A percentile compares a stretch with the other conserved stretches of the same genome.
These are phyloP conservation scores for Cotesia typhae DNA, from an alignment of 1,140 invertebrate species.

Conservation along the genomic window DNA sequence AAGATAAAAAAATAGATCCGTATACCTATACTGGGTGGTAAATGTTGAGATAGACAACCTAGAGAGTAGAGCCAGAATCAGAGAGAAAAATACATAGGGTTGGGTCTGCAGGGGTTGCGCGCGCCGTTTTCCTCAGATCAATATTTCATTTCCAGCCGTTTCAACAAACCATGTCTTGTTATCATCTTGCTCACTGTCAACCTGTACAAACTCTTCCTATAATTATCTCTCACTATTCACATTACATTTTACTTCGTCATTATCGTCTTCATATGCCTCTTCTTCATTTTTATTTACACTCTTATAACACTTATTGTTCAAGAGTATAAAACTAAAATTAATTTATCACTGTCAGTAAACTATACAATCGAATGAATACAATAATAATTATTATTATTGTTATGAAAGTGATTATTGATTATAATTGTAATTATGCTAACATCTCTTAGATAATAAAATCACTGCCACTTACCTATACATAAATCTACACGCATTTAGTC, in stretches of 20 bases:
- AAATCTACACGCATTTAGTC: too few relatives aligned
- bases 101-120: slow-evolving; percentile 64
- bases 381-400: too few relatives aligned
- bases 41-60: slow-evolving; percentile 14
- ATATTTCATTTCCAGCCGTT: slow-evolving; percentile 64
- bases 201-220: slow-evolving; percentile 17
- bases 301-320: background rate
- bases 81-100: slow-evolving; percentile 48
- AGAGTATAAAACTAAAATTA: too few relatives aligned
- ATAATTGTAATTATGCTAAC: too few relatives aligned
- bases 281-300: background rate
- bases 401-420: too few relatives aligned
- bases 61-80: slow-evolving; percentile 32
- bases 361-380: too few relatives aligned
- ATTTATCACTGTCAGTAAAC: too few relatives aligned
- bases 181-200: slow-evolving; percentile 37
- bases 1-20: too few relatives aligned
- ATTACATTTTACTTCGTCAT: slow-evolving; percentile 41
- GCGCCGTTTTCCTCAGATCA: slow-evolving; percentile 58
- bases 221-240: slow-evolving; percentile 41
- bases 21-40: too few relatives aligned
- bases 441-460: too few relatives aligned
- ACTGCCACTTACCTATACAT: too few relatives aligned
- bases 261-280: slow-evolving; percentile 42
- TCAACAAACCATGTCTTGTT: slow-evolving; percentile 42